phyloP scores from a whole-genome alignment of 2,888 invertebrate species.

The Nipponacmea schrenckii region DNA sequence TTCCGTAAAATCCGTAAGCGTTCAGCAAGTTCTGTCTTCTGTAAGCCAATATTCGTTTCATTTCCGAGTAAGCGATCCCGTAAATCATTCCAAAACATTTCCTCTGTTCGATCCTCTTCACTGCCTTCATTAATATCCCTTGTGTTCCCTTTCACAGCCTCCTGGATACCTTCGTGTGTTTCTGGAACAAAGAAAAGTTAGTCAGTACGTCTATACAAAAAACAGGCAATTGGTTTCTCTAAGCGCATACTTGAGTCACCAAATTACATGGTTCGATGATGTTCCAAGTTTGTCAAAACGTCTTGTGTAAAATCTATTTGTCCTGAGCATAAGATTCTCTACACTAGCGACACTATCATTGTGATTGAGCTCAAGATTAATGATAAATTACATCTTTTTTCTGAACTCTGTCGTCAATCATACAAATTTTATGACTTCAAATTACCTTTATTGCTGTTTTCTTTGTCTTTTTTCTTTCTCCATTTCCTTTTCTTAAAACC shows the following conservation, averaged over 20 bases:
- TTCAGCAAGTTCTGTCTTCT: constrained; percentile 33
- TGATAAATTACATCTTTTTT: too few species aligned
- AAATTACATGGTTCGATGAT: too few species aligned
- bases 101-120: constrained; percentile 33
- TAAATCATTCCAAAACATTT: constrained; percentile 42
- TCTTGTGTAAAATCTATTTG: too few species aligned
- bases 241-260: too few species aligned
- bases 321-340: too few species aligned
- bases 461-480: constrained; percentile 25
- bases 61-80: constrained; percentile 35
- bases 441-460: constrained; percentile 9
- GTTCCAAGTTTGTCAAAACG: too few species aligned
- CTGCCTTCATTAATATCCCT: constrained; percentile 30
- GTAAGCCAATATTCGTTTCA: constrained; percentile 40
- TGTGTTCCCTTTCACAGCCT: constrained; percentile 22
- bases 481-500: constrained; percentile 24
- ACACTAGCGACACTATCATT: too few species aligned
- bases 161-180: constrained; percentile 15
- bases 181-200: constrained; percentile 8
- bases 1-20: constrained; percentile 38
- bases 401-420: too few species aligned
- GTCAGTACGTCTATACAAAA: background rate
- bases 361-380: too few species aligned
- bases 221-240: background rate
- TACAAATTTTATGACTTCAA: background rate